phyloP scores from a whole-genome alignment of 2,797 vertebrate species.

The Naso thynnoides region DNA sequence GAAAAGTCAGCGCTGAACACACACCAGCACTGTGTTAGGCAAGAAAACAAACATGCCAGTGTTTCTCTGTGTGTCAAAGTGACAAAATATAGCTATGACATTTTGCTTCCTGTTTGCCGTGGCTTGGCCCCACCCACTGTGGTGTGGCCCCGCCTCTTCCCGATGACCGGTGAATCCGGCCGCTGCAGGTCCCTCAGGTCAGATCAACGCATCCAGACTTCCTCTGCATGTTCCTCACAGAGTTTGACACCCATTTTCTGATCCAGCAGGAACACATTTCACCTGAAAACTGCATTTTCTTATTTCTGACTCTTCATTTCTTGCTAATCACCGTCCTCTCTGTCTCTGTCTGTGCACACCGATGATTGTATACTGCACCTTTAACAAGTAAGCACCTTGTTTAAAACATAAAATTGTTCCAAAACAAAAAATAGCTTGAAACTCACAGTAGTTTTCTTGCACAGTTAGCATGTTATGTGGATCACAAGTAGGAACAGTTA shows the following conservation, averaged over 20 bases:
- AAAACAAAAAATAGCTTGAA: neutral
- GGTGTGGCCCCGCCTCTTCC: conserved; percentile 62
- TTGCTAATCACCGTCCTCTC: conserved; percentile 43
- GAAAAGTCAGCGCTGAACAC: conserved; percentile 27
- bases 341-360: conserved; percentile 68
- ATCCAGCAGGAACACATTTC: conserved; percentile 41
- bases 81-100: conserved; percentile 62
- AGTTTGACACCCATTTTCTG: conserved; percentile 41
- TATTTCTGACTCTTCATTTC: conserved; percentile 12
- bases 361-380: conserved; percentile 58
- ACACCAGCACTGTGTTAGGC: conserved; percentile 52
- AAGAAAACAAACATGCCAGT: neutral
- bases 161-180: conserved; percentile 67
- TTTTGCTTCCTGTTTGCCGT: conserved; percentile 70
- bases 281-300: conserved; percentile 36
- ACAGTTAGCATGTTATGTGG: conserved; percentile 48
- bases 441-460: neutral
- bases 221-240: conserved; percentile 60
- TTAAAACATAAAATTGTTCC: neutral
- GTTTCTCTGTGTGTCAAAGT: conserved; percentile 16
- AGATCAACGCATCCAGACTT: conserved; percentile 68
- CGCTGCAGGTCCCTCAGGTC: conserved; percentile 84
- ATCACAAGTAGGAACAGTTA: conserved; percentile 32
- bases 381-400: conserved; percentile 72
- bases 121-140: conserved; percentile 69